A percentile compares a stretch with the other conserved stretches of the same genome.
phyloP scores from a whole-genome alignment of 2,113 vertebrate genomes.

The Phaetusa simplex region DNA sequence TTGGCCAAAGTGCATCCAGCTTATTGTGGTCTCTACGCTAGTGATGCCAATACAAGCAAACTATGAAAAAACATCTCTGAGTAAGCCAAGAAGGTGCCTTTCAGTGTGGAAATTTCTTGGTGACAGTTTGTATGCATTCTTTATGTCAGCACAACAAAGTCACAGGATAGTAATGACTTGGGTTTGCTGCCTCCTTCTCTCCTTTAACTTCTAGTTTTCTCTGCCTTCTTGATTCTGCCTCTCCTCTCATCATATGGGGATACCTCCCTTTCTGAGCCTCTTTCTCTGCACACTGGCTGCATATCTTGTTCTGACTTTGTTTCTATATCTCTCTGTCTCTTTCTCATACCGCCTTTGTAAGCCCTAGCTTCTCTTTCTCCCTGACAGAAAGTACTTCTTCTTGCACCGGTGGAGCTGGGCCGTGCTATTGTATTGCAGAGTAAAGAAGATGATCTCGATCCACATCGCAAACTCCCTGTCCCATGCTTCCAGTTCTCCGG shows the following conservation, averaged over 20 bases:
- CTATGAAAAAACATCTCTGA: background rate
- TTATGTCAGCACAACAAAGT: background rate
- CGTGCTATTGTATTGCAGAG: background rate
- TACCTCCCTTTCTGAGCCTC: background rate
- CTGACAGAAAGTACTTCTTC: background rate
- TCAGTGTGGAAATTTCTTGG: background rate
- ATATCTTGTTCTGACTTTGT: background rate
- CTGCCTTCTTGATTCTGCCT: background rate
- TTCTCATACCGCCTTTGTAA: background rate
- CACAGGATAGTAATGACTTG: background rate
- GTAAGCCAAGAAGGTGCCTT: background rate
- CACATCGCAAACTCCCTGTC: background rate
- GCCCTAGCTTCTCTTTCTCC: background rate
- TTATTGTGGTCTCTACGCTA: background rate
- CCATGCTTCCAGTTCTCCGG: background rate
- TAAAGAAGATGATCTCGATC: background rate
- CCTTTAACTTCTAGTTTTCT: background rate
- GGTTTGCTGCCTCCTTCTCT: background rate
- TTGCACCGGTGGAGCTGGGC: background rate
- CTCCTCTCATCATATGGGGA: background rate
- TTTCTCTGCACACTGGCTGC: background rate
- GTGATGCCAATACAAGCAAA: background rate
- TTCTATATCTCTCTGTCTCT: background rate
- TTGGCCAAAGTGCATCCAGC: background rate
- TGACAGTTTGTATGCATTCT: background rate